Percentiles rank a stretch among this genome's conserved stretches.
Conservation (phyloP, 1,140 invertebrate genomes). For the Ephestia elutella region DNA sequence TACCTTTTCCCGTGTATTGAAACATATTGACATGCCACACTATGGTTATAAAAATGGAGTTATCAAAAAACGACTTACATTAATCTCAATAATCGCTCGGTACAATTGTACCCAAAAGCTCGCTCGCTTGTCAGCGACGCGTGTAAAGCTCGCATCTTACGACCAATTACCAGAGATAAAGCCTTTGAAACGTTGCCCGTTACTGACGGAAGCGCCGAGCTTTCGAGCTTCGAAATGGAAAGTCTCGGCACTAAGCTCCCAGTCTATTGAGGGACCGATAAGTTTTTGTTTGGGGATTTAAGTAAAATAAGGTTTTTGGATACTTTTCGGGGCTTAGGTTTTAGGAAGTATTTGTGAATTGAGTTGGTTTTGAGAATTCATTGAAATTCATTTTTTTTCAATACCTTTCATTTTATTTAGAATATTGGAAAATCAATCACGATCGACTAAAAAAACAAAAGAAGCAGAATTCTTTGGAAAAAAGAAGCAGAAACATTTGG, state of each 20-base stretch:
- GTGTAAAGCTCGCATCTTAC: conserved; percentile 44
- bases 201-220: conserved; percentile 16
- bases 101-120: conserved; percentile 31
- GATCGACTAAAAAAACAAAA: too few relatives aligned
- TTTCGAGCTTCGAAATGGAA: conserved; percentile 15
- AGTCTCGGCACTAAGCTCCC: conserved; percentile 16
- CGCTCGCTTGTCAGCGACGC: conserved; percentile 23
- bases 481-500: too few relatives aligned
- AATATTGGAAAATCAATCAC: too few relatives aligned
- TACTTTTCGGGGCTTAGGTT: not conserved
- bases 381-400: too few relatives aligned
- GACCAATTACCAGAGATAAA: conserved; percentile 54
- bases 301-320: not conserved
- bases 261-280: conserved; percentile 20
- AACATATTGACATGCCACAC: too few relatives aligned
- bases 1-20: too few relatives aligned
- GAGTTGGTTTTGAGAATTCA: not conserved
- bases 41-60: too few relatives aligned
- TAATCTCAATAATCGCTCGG: not conserved
- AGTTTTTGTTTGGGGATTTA: conserved; percentile 16
- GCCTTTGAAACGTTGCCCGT: conserved; percentile 23
- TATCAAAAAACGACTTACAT: too few relatives aligned
- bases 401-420: too few relatives aligned
- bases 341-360: not conserved
- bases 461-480: too few relatives aligned